Conservation (phyloP, 2,888 invertebrate genomes). For the Subacronicta megacephala region DNA sequence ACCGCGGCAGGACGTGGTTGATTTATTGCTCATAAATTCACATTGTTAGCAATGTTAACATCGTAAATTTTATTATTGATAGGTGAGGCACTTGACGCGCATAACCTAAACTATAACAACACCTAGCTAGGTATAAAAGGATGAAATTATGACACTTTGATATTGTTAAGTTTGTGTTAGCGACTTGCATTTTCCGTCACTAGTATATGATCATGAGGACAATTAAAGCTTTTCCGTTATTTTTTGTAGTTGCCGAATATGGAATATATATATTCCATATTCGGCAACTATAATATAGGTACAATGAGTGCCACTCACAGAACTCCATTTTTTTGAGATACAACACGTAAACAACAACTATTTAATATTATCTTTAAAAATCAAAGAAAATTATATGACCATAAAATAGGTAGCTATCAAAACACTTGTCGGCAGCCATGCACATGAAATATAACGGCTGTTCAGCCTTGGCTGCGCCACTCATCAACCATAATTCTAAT, state of each 20-base stretch:
- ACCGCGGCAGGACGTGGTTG: conserved; percentile 28
- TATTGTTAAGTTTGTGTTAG: neutral
- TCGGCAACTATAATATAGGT: too few relatives aligned
- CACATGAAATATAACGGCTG: conserved; percentile 47
- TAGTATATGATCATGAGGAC: too few relatives aligned
- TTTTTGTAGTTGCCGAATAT: too few relatives aligned
- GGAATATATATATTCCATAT: too few relatives aligned
- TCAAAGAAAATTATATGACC: conserved; percentile 5
- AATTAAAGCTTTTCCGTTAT: too few relatives aligned
- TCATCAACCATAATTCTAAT: conserved; percentile 34
- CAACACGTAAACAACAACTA: too few relatives aligned
- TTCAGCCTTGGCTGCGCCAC: conserved; percentile 38
- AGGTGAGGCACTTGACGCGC: conserved; percentile 49
- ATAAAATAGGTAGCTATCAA: conserved; percentile 6
- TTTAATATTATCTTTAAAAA: conserved; percentile 4
- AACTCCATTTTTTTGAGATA: too few relatives aligned
- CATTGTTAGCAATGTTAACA: conserved; percentile 57
- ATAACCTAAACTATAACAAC: conserved; percentile 15
- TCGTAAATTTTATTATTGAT: conserved; percentile 61
- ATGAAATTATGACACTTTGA: conserved; percentile 5
- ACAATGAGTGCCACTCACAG: too few relatives aligned
- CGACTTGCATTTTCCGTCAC: too few relatives aligned
- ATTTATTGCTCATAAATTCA: conserved; percentile 63
- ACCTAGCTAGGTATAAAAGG: conserved; percentile 1
- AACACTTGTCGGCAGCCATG: conserved; percentile 27